Evolutionary conservation across 1,140 invertebrate genomes (phyloP), one percentile per base, ranked within the genome.

Genomic region (Cotesia vestalis): DNA sequence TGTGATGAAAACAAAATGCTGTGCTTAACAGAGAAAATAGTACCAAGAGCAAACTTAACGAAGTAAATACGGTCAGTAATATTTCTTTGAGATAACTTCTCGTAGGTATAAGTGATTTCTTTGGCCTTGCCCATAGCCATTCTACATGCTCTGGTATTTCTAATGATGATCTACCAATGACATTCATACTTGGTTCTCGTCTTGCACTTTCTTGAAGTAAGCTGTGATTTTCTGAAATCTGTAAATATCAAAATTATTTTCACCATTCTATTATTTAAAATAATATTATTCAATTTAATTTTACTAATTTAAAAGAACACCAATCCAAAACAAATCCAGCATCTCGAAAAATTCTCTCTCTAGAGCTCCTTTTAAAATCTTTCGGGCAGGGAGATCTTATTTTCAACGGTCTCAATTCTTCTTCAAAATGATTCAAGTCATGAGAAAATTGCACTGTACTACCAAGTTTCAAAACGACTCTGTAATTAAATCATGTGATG

Each of bases 221-320:
- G 60, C 73, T 76, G n/a, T 74, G 67, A 71, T 78, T 78, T 59
- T 82, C 79, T 57, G 81, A 77, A 6, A 83, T 82, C 82, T 84
- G 59, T 11, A 77, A 11, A 61, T 60, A 14, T 59, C 60, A 61
- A 9, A 84, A 4, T 81, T 74, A n/a, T 84, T 80, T 72, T 83
- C 80, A 57, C 55, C 62, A 5, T 83, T 79, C 52, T 81, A 71
- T 12, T 78, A 78, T 12, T 52, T 61, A 52, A 73, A 72, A 11
- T 71, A 34, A 38, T 57, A 34, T 62, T 66, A 67, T 40, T 12
- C 20, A 11, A 17, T 52, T 36, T 53, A 59, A 71, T 70, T 34
- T 85, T 83, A 94, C 93, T 87, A 96, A 86, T 84, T 91, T 89
- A 80, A 97, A 96, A 63, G 92, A 91, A 78, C 95, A 97, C 96